Evolutionary conservation across 2,888 invertebrate genomes (phyloP).

Genomic region (Glaucopsyche alexis): DNA sequence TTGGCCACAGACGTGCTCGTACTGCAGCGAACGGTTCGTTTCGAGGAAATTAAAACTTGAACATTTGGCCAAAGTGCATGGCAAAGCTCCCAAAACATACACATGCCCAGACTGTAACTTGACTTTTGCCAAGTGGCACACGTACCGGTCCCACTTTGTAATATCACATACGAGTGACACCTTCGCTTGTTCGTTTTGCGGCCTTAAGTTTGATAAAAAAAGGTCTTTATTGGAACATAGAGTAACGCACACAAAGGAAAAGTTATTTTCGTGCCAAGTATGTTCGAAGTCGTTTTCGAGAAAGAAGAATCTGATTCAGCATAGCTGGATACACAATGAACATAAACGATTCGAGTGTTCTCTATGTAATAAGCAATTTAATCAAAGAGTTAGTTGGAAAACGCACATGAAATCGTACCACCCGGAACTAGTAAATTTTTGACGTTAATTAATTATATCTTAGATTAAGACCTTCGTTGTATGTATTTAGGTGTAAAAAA

Average conservation of each 20-base stretch:
- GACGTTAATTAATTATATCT: constrained; percentile 22
- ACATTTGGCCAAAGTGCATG: constrained; percentile 50
- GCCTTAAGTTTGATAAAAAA: constrained; percentile 63
- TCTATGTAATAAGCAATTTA: constrained; percentile 54
- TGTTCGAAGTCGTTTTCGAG: constrained; percentile 65
- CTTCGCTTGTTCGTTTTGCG: constrained; percentile 53
- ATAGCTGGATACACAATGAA: constrained; percentile 66
- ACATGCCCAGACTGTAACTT: constrained; percentile 44
- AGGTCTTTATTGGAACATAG: constrained; percentile 66
- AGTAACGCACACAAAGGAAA: constrained; percentile 69
- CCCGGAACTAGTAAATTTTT: constrained; percentile 51
- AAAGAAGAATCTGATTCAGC: constrained; percentile 58
- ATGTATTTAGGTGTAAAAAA: neutral
- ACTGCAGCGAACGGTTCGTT: constrained; percentile 55
- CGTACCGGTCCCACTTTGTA: constrained; percentile 53
- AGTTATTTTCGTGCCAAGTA: constrained; percentile 65
- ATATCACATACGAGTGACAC: constrained; percentile 54
- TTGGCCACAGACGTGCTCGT: constrained; percentile 52
- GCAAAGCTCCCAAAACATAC: constrained; percentile 42
- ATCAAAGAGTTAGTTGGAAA: constrained; percentile 51
- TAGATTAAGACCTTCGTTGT: neutral
- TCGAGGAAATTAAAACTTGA: constrained; percentile 47
- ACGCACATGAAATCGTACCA: constrained; percentile 65
- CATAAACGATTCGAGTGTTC: constrained; percentile 57
- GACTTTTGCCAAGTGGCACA: constrained; percentile 47